These are phyloP conservation scores for Globodera ellingtonae DNA, from an alignment of 1,140 invertebrate genomes.

Conservation along the genomic window DNA sequence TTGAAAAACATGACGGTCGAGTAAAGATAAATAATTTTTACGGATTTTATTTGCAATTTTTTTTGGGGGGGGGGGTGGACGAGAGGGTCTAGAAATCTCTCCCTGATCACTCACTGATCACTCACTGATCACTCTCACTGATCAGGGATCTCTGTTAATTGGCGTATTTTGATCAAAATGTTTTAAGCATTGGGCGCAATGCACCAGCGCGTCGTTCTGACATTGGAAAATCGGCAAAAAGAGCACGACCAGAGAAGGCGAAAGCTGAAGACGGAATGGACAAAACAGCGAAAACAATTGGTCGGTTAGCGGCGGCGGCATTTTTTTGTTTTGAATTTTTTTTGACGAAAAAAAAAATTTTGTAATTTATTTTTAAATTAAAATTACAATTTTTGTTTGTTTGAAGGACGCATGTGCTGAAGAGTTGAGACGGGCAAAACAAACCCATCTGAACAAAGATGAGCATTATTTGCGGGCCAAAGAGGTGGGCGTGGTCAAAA, in stretches of 20 bases:
- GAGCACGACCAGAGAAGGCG: slow-evolving; percentile 51
- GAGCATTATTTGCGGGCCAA: slow-evolving; percentile 47
- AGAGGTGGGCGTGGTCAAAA: slow-evolving; percentile 21
- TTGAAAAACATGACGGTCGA: no score
- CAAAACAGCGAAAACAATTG: slow-evolving; percentile 48
- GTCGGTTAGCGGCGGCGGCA: slow-evolving; percentile 3
- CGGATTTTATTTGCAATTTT: no score
- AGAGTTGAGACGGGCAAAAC: slow-evolving; percentile 43
- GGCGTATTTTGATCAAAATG: no score
- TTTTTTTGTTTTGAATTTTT: not conserved
- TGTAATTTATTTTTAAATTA: no score
- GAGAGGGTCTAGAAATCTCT: not conserved
- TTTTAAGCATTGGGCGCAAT: not conserved
- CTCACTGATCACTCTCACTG: no score
- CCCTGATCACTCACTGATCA: no score
- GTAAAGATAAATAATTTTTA: no score
- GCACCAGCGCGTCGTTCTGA: slow-evolving; percentile 5
- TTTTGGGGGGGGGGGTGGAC: no score
- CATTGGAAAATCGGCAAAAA: slow-evolving; percentile 55
- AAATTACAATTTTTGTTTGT: not conserved
- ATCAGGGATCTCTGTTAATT: no score
- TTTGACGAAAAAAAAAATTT: no score
- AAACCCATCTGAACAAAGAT: slow-evolving; percentile 40
- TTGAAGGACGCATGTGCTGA: slow-evolving; percentile 44
- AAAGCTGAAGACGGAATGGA: slow-evolving; percentile 53